Conservation (phyloP, 2,888 invertebrate genomes). For the Rhagonycha lutea region DNA sequence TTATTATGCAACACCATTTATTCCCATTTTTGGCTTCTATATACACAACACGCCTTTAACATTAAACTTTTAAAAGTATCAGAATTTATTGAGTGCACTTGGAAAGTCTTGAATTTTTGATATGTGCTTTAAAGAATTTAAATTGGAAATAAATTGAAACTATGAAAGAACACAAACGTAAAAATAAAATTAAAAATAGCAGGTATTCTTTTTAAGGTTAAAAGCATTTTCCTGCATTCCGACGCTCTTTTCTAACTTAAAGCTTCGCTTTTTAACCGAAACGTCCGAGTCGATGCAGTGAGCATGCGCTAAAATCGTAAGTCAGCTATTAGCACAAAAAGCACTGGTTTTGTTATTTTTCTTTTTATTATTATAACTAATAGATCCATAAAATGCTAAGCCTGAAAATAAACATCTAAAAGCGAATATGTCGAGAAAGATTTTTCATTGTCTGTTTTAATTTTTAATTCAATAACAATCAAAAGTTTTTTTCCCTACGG, state of each 20-base stretch:
- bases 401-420: too few relatives aligned
- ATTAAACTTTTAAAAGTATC: neutral
- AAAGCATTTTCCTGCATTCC: neutral
- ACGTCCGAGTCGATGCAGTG: neutral
- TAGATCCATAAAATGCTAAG: too few relatives aligned
- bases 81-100: neutral
- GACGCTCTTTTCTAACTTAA: neutral
- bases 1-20: neutral
- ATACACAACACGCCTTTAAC: neutral
- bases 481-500: neutral
- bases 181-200: neutral
- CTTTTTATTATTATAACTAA: too few relatives aligned
- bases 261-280: too few relatives aligned
- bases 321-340: neutral
- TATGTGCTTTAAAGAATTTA: neutral
- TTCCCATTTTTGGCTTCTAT: neutral
- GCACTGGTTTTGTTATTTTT: neutral
- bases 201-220: neutral
- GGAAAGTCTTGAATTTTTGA: neutral
- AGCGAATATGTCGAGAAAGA: too few relatives aligned
- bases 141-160: neutral
- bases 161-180: neutral
- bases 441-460: neutral
- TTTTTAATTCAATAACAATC: neutral
- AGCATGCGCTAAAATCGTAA: neutral